Base-by-base conservation (phyloP, 2,113 vertebrate genomes). In the Perognathus longimembris region DNA sequence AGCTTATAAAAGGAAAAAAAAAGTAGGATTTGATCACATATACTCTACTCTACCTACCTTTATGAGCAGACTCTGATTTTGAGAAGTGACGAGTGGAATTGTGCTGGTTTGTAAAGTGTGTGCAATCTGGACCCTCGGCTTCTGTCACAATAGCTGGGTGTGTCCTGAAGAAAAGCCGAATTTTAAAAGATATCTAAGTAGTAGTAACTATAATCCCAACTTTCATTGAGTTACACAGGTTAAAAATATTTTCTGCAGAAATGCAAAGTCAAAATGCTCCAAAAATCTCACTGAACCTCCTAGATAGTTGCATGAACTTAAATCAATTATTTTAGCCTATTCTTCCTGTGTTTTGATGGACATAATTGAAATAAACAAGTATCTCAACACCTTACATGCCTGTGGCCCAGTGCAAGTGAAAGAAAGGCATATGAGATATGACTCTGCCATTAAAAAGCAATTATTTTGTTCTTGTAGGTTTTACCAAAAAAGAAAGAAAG, bases 41-140 rank as follows among this genome's bases (percentile, higher is more conserved):
- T 26, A 7, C 9, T 36, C 26, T 74, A 76, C 96, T 85, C 26
- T 74, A 76, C 96, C 84, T 97, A 98, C 98, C 98, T 98, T 98
- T 98, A 89, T 97, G 98, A 94, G 98, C 98, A 54, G 97, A 94
- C n/a, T 98, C 98, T 28, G 97, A 71, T 91, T 42, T 98, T 85
- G 98, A 95, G 57, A 83, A 92, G n/a, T 97, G 97, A 64, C 96
- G 96, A 6, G 96, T 82, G 7, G 97, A 96, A 93, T 93, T 98
- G 64, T 98, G 97, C 91, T 97, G 97, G 95, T 97, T 97, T 82
- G 94, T 84, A 74, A 96, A 96, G 88, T 94, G 87, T 67, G 80
- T 1, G 2, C 85, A 93, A 14, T 97, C 97, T 28, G 90, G 64
- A 90, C 97, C 97, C 63, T 97, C 92, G 0, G 84, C 93, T 36